Evolutionary conservation across 2,888 invertebrate species (phyloP), one percentile per base, ranked within the genome.

Genomic region (Quadroppia sp.): DNA sequence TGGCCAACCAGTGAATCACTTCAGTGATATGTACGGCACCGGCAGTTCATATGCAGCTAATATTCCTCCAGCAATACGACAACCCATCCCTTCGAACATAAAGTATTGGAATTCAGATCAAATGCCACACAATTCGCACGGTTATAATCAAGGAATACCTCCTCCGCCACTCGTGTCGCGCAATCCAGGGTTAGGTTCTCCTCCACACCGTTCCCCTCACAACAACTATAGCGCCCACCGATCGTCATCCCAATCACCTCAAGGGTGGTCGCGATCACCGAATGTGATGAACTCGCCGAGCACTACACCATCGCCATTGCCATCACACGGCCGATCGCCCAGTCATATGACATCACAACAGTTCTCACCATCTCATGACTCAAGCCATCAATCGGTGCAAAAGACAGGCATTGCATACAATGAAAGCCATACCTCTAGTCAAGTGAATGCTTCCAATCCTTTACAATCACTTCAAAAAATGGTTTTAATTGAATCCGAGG

Each of bases 401-500:
- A 71, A 67, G 36, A 36, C 23, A 30, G 32, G 36, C 23, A 15
- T 13, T 17, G 9, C 25, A 11, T 56, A 36, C 17, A 53, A 7
- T 25, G 56, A 56, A 32, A 71, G 53, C 23, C 48, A 71, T 17
- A 71, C 17, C 32, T 56, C 53, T 53, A 50, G 71, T 48, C 36
- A 40, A 30, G 36, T 53, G 36, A 74, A 42, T 69, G 42, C 69
- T 64, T 76, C 77, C 15, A 78, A 79, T 74, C 79, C 79, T 4
- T 70, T 79, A 36, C 79, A 79, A 74, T 79, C 79, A 32, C 64
- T 79, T 32, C 79, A 79, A 61, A 79, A 79, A 53, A 79, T 79
- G 79, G 78, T 79, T n/a, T 76, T 79, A 76, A 72, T 77, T 13
- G 77, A 76, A 30, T 74, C 77, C 13, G 76, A 76, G 23, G 75